These are phyloP conservation scores for Gymnocephalus cernua DNA, from an alignment of 2,113 vertebrate species.

Conservation along the genomic window DNA sequence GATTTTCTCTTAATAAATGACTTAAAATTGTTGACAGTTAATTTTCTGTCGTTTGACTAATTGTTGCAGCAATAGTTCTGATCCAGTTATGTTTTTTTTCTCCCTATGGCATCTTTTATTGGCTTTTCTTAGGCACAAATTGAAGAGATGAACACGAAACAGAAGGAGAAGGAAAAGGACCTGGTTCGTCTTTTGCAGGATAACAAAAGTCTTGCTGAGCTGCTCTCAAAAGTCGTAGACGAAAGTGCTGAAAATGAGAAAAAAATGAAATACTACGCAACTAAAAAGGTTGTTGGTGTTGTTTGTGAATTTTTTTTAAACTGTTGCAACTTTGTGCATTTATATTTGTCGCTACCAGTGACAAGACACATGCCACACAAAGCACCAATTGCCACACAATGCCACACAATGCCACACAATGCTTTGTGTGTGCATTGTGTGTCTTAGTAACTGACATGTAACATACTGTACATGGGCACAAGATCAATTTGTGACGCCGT, in stretches of 20 bases:
- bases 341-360: neutral
- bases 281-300: slow-evolving; percentile 82
- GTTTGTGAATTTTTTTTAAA: slow-evolving; percentile 17
- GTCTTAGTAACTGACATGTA: neutral
- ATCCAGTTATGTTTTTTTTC: neutral
- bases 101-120: slow-evolving; percentile 12
- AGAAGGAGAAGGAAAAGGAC: slow-evolving; percentile 82
- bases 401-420: too few species aligned
- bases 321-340: neutral
- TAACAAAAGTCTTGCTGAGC: slow-evolving; percentile 84
- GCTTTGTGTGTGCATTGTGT: neutral
- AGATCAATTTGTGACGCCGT: slow-evolving; percentile 10
- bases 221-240: slow-evolving; percentile 81
- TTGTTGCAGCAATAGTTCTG: neutral
- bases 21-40: neutral
- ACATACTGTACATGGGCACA: neutral
- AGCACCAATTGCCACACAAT: too few species aligned
- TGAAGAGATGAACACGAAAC: slow-evolving; percentile 83
- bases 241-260: slow-evolving; percentile 81
- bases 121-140: slow-evolving; percentile 83
- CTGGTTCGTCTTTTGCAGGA: slow-evolving; percentile 75
- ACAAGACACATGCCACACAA: too few species aligned
- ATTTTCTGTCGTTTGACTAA: neutral
- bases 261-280: slow-evolving; percentile 74
- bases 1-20: neutral